Conservation (phyloP, 2,888 invertebrate species). For the Hydropsyche betteni region DNA sequence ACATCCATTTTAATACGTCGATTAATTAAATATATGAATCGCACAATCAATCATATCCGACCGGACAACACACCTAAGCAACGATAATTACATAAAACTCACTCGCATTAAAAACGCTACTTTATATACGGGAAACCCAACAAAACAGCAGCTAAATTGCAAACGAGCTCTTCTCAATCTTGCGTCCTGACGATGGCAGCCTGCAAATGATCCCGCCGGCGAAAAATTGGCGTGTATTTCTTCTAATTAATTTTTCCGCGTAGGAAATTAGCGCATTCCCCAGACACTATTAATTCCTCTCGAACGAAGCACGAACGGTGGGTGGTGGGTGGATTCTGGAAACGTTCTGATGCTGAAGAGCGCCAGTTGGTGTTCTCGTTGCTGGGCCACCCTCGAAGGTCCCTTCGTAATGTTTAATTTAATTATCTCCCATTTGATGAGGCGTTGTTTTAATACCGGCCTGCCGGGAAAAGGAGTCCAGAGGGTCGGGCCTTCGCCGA, state of each 20-base stretch:
- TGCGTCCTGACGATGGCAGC: slow-evolving; percentile 27
- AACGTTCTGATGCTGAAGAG: slow-evolving; percentile 8
- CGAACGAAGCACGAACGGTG: not conserved
- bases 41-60: too few species aligned
- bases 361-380: not conserved
- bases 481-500: not conserved
- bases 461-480: not conserved
- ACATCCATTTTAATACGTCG: too few species aligned
- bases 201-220: slow-evolving; percentile 30
- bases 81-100: too few species aligned
- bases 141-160: not conserved
- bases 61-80: too few species aligned
- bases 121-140: not conserved
- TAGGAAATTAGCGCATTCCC: slow-evolving; percentile 37
- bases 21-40: too few species aligned
- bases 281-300: slow-evolving; percentile 35
- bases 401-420: slow-evolving; percentile 37
- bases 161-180: slow-evolving; percentile 27
- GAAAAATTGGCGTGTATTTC: slow-evolving; percentile 35
- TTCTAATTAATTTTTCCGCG: slow-evolving; percentile 38
- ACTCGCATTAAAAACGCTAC: not conserved
- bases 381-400: not conserved
- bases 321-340: slow-evolving; percentile 9
- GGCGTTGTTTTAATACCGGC: slow-evolving; percentile 36
- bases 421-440: slow-evolving; percentile 40